A percentile compares a stretch with the other conserved stretches of the same genome.
Evolutionary conservation across 2,797 vertebrate genomes (phyloP).

Genomic region (Xiphorhynchus erythropygius): DNA sequence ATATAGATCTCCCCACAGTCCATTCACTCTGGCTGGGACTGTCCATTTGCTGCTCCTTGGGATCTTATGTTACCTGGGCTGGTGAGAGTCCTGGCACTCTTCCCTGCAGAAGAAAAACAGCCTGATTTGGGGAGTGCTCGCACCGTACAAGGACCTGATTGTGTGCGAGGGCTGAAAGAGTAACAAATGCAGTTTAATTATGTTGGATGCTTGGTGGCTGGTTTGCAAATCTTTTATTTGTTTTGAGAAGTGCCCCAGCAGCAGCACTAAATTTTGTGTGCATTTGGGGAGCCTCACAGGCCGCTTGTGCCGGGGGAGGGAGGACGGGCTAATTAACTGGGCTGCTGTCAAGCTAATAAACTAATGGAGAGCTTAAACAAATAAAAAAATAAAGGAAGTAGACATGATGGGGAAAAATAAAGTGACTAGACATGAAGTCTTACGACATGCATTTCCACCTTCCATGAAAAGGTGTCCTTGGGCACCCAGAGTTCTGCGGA

Average conservation of each 20-base stretch:
- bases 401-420: conserved; percentile 60
- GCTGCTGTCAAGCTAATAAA: conserved; percentile 77
- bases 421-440: conserved; percentile 54
- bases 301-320: conserved; percentile 56
- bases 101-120: conserved; percentile 78
- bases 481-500: background rate
- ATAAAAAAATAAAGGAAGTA: conserved; percentile 67
- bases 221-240: conserved; percentile 83
- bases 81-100: conserved; percentile 74
- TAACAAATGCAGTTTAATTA: conserved; percentile 84
- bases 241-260: conserved; percentile 78
- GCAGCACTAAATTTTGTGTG: conserved; percentile 77
- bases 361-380: conserved; percentile 75
- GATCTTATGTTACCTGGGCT: conserved; percentile 75
- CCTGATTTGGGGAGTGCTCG: conserved; percentile 66
- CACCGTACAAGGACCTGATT: conserved; percentile 79
- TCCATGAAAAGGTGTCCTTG: background rate
- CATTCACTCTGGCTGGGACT: conserved; percentile 63
- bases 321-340: conserved; percentile 73
- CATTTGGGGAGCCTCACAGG: conserved; percentile 56
- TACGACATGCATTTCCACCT: conserved; percentile 25
- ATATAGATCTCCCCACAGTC: conserved; percentile 56
- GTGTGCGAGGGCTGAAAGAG: conserved; percentile 72
- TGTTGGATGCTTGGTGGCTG: conserved; percentile 79
- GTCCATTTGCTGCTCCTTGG: conserved; percentile 70